Conservation (phyloP, 2,113 vertebrate genomes). For the Sturnira hondurensis region DNA sequence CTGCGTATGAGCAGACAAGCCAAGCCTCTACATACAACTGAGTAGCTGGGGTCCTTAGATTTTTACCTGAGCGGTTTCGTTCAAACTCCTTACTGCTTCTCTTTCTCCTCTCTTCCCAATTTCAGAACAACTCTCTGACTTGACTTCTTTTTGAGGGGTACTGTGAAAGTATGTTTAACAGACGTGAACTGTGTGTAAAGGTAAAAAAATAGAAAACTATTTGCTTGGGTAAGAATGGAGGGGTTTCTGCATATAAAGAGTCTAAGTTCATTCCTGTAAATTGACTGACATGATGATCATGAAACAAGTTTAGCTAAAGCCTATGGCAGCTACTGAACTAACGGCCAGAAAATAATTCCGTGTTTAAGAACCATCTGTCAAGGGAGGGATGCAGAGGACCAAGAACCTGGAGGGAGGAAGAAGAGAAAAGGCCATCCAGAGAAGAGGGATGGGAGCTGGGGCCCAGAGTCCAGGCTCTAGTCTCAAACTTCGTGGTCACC, state of each 20-base stretch:
- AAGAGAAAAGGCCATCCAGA: not conserved
- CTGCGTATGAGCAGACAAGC: not conserved
- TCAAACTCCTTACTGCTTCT: not conserved
- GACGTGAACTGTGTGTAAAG: not conserved
- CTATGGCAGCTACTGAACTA: not conserved
- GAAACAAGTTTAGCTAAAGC: not conserved
- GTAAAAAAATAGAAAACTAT: not conserved
- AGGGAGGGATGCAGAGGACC: not conserved
- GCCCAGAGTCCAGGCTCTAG: not conserved
- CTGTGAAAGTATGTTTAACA: constrained; percentile 9
- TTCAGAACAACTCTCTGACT: not conserved
- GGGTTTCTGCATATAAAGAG: not conserved
- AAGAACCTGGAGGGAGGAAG: not conserved
- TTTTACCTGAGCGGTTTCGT: not conserved
- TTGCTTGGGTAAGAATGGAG: not conserved
- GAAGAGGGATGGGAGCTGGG: not conserved
- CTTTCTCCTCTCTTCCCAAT: not conserved
- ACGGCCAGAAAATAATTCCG: not conserved
- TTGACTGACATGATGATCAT: not conserved
- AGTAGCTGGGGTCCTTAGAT: not conserved
- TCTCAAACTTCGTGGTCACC: not conserved
- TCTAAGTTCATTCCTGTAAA: not conserved
- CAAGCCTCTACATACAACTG: not conserved
- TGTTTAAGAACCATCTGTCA: not conserved
- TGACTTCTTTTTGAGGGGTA: not conserved